phyloP scores from a whole-genome alignment of 2,113 vertebrate genomes.

The Phylloscopus trochilus region DNA sequence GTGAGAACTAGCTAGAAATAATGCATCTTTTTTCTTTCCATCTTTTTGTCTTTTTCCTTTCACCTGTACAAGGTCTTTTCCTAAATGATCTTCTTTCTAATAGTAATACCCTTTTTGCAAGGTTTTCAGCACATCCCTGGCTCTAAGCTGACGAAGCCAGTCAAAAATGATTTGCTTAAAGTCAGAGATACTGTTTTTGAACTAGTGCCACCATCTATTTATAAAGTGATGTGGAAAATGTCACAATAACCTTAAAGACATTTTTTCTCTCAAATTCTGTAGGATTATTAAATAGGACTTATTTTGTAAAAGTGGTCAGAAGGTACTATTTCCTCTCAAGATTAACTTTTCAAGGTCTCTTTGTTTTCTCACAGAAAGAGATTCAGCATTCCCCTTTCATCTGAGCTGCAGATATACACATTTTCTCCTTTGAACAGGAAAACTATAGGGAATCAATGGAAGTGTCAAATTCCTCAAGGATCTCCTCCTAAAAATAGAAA shows the following conservation, averaged over 20 bases:
- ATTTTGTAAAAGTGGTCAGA: not conserved
- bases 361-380: not conserved
- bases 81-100: not conserved
- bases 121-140: not conserved
- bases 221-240: slow-evolving; percentile 12
- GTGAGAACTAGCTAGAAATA: not conserved
- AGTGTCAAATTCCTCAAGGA: not conserved
- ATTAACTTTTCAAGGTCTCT: not conserved
- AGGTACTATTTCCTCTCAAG: not conserved
- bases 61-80: not conserved
- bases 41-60: not conserved
- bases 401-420: not conserved
- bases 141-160: not conserved
- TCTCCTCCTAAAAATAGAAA: not conserved
- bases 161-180: not conserved
- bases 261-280: not conserved
- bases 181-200: slow-evolving; percentile 2
- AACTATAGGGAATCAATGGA: not conserved
- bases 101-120: not conserved
- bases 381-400: not conserved
- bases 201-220: not conserved
- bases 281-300: not conserved
- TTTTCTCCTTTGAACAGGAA: not conserved
- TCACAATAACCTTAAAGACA: slow-evolving; percentile 10
- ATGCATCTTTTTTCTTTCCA: not conserved